phyloP scores from a whole-genome alignment of 2,797 vertebrate genomes.

The Cynodonichthys magdalenae region DNA sequence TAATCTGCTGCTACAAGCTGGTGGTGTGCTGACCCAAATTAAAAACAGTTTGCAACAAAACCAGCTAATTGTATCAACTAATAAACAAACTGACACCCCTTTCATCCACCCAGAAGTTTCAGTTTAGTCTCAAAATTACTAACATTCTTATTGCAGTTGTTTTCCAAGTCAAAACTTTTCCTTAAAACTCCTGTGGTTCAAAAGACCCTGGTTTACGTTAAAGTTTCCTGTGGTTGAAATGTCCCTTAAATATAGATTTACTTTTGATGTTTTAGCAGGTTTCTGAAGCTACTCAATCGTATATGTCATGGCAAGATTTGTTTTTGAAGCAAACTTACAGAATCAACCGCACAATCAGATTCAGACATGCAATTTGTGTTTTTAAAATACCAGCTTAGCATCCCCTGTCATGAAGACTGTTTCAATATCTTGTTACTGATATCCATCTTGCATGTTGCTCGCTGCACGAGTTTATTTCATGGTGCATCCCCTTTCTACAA shows the following conservation, averaged over 20 bases:
- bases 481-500: background rate
- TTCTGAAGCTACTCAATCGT: background rate
- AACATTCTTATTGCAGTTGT: too few species aligned
- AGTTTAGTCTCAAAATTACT: background rate
- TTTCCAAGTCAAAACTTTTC: background rate
- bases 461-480: background rate
- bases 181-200: background rate
- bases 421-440: background rate
- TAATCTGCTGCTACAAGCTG: too few species aligned
- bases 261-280: background rate
- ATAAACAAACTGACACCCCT: too few species aligned
- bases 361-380: background rate
- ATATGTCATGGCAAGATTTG: background rate
- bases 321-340: background rate
- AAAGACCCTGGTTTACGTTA: background rate
- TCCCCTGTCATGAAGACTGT: background rate
- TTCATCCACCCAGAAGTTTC: background rate
- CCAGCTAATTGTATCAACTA: too few species aligned
- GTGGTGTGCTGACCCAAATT: too few species aligned
- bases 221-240: background rate
- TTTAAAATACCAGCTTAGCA: background rate
- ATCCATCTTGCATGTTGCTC: background rate
- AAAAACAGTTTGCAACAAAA: too few species aligned
- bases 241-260: background rate
- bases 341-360: background rate